Evolutionary conservation across 2,888 invertebrate species (phyloP), one percentile per base, ranked within the genome.

Genomic region (Ariolimax columbianus): DNA sequence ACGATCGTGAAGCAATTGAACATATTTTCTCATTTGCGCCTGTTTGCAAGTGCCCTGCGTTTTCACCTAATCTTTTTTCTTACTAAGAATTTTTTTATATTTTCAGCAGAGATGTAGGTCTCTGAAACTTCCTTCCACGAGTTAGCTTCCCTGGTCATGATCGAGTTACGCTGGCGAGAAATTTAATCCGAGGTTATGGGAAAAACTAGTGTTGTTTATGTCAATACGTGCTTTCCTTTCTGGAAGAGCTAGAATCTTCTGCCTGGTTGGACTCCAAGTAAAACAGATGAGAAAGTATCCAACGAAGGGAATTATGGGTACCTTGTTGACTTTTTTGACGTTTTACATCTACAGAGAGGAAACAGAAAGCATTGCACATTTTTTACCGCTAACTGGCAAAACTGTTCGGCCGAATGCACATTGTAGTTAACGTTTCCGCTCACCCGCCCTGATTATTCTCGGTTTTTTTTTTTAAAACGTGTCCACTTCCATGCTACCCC

Each of bases 151-250:
- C 36, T 26, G 30, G 36, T 38, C 77, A 1, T 59, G n/a, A 33
- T 77, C 77, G n/a, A 26, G 59, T 77, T 77, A 36, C 77, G 23
- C 59, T 36, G 26, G 59, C 26, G 38, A 23, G 77, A 77, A 77
- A 77, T 55, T 19, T 6, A 59, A 77, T 1, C 55, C 59, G 26
- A 23, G 77, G 17, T 77, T 77, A 55, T 55, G 77, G 77, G 77
- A 55, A 77, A 77, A 77, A 77, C 77, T 59, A 33, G 77, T 55
- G 77, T 77, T 77, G 59, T 77, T 77, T 77, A 36, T 77, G 77
- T 77, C 55, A 77, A 77, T 77, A 77, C 38, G 77, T 77, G 77
- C 55, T 36, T 59, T 77, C 77, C 55, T 55, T 77, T 36, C 55
- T 23, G 59, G 23, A 36, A 55, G 59, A 77, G 59, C 77, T 77